Evolutionary conservation across 2,888 invertebrate genomes (phyloP), one percentile per base, ranked within the genome.

Genomic region (Trichopria drosophilae): DNA sequence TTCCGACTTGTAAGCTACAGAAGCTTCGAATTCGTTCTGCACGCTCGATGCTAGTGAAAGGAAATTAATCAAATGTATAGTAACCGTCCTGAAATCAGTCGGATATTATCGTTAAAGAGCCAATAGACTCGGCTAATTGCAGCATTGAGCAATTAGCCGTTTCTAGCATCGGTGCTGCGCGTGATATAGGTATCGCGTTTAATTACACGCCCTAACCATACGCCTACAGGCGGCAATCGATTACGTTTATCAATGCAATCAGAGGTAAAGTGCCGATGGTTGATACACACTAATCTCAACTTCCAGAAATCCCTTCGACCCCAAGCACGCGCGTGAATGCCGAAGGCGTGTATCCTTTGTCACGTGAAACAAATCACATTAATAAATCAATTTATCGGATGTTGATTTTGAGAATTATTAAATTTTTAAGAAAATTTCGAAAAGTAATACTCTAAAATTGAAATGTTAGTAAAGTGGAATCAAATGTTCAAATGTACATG

Each of bases 21-120:
- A 71, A 7, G 73, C 67, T 59, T 75, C 73, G 51, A 75, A 76
- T 57, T 76, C 76, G 55, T 76, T 76, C 53, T 73, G 76, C 23
- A 74, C 73, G 52, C 70, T 75, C 31, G 75, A 75, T 12, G 75
- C 75, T 75, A 35, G 16, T 37, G 49, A 32, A 40, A 12, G 26
- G 24, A 18, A 22, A 37, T 4, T 39, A 35, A 46, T 32, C 6
- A 26, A 36, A 19, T 19, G 20, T 12, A 19, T 15, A 24, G 24
- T 16, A 12, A 13, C 15, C 15, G 16, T 26, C 26, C 6, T 10
- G 18, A 9, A 31, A 34, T 6, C 12, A 19, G 36, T 32, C 49
- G 41, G 49, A 53, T 53, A 53, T 45, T 49, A 42, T 53, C 49
- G 36, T 45, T 43, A 44, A 44, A 48, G 44, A 48, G 34, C 44